Conservation (phyloP, 1,140 invertebrate genomes). For the Hirudo medicinalis region DNA sequence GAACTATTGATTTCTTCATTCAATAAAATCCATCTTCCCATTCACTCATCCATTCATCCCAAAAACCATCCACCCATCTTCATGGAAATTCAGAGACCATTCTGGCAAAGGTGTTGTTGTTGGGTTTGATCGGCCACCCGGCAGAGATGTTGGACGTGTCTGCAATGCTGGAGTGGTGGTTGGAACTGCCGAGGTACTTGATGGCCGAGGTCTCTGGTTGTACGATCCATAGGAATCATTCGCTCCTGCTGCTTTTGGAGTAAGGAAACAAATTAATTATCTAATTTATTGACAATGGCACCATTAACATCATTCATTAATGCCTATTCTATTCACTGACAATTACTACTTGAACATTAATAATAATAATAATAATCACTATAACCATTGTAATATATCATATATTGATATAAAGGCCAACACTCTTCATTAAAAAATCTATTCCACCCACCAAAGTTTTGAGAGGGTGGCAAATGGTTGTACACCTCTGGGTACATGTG, state of each 20-base stretch:
- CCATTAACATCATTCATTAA: too few relatives aligned
- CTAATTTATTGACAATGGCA: too few relatives aligned
- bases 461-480: conserved; percentile 15
- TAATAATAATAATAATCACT: too few relatives aligned
- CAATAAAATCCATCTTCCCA: too few relatives aligned
- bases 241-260: not conserved
- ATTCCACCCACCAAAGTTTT: conserved; percentile 14
- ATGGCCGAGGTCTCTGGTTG: conserved; percentile 16
- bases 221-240: conserved; percentile 1
- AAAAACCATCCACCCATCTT: not conserved
- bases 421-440: not conserved
- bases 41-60: too few relatives aligned
- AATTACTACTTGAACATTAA: not conserved
- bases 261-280: conserved; percentile 2
- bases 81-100: not conserved
- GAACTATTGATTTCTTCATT: too few relatives aligned
- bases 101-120: not conserved
- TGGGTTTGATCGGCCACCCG: conserved; percentile 4
- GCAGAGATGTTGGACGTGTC: not conserved
- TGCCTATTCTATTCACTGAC: too few relatives aligned
- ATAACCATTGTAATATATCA: too few relatives aligned
- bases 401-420: too few relatives aligned
- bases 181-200: conserved; percentile 11
- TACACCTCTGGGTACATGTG: conserved; percentile 18
- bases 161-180: conserved; percentile 3